Percentiles rank a stretch among this genome's conserved stretches.
These are phyloP conservation scores for Zaprionus ghesquierei DNA, from an alignment of 1,140 invertebrate genomes.

Conservation along the genomic window DNA sequence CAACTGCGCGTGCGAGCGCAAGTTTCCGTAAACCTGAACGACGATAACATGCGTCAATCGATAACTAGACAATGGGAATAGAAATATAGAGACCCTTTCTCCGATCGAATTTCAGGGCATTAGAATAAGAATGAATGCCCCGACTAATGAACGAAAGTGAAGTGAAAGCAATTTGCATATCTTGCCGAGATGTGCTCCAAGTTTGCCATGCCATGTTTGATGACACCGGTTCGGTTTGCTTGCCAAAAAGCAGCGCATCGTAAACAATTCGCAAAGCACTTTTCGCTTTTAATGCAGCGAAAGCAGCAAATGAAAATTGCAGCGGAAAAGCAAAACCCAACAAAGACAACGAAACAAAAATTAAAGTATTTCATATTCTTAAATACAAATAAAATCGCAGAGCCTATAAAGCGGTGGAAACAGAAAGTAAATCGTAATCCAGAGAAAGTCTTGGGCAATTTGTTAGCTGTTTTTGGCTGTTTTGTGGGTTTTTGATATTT, in stretches of 20 bases:
- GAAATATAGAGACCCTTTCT: slow-evolving; percentile 48
- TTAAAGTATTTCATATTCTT: slow-evolving; percentile 59
- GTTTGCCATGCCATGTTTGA: slow-evolving; percentile 35
- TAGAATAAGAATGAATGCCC: slow-evolving; percentile 74
- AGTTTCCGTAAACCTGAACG: slow-evolving; percentile 20
- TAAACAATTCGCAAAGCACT: slow-evolving; percentile 20
- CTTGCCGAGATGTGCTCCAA: neutral
- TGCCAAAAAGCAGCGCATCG: slow-evolving; percentile 14
- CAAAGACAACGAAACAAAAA: slow-evolving; percentile 21
- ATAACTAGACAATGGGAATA: neutral
- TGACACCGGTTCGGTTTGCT: slow-evolving; percentile 39
- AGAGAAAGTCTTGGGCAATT: slow-evolving; percentile 59
- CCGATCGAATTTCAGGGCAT: slow-evolving; percentile 56
- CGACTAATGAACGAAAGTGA: slow-evolving; percentile 72
- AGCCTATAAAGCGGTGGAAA: slow-evolving; percentile 63
- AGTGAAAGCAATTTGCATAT: slow-evolving; percentile 79
- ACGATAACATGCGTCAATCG: slow-evolving; percentile 45
- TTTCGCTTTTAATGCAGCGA: slow-evolving; percentile 61
- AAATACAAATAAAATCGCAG: slow-evolving; percentile 46
- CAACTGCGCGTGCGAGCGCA: slow-evolving; percentile 8
- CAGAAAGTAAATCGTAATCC: slow-evolving; percentile 78
- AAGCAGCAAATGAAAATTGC: slow-evolving; percentile 59
- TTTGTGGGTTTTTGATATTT: slow-evolving; percentile 2
- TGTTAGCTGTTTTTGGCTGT: slow-evolving; percentile 6
- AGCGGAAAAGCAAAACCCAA: slow-evolving; percentile 29